Percentiles rank a stretch among this genome's conserved stretches.
These are phyloP conservation scores for Burhinus oedicnemus DNA, from an alignment of 2,113 vertebrate species.

Conservation along the genomic window DNA sequence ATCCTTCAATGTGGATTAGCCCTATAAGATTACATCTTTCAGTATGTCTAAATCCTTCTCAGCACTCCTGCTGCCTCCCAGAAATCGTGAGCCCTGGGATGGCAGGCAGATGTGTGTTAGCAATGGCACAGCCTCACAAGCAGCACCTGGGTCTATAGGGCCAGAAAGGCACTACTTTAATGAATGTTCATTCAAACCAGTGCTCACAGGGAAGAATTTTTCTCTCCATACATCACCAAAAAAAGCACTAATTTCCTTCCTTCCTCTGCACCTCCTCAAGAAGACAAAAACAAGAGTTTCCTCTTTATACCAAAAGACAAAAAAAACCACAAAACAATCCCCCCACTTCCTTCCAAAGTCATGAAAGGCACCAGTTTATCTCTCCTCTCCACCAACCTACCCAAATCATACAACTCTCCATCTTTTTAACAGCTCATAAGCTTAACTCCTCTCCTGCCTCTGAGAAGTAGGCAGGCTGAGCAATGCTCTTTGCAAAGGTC, in stretches of 20 bases:
- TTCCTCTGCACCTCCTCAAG: conserved; percentile 13
- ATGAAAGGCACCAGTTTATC: background rate
- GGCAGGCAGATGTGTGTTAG: background rate
- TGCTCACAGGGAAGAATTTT: background rate
- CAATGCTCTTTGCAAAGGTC: background rate
- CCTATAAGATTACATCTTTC: background rate
- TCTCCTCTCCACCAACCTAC: background rate
- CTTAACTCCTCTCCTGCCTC: background rate
- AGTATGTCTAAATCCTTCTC: background rate
- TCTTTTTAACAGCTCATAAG: background rate
- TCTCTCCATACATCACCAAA: background rate
- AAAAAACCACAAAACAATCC: background rate
- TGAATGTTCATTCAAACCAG: background rate
- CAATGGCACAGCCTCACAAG: background rate
- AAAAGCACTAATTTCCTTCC: background rate
- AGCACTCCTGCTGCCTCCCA: background rate
- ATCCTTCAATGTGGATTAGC: background rate
- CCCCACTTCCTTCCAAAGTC: conserved; percentile 1
- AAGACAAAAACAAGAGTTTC: conserved; percentile 31
- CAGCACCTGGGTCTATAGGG: background rate
- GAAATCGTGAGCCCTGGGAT: background rate
- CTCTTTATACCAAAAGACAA: background rate
- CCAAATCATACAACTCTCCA: background rate
- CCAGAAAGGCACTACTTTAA: background rate
- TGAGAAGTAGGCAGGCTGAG: background rate